These are phyloP conservation scores for Euzophera pinguis DNA, from an alignment of 2,888 invertebrate genomes.

Conservation along the genomic window DNA sequence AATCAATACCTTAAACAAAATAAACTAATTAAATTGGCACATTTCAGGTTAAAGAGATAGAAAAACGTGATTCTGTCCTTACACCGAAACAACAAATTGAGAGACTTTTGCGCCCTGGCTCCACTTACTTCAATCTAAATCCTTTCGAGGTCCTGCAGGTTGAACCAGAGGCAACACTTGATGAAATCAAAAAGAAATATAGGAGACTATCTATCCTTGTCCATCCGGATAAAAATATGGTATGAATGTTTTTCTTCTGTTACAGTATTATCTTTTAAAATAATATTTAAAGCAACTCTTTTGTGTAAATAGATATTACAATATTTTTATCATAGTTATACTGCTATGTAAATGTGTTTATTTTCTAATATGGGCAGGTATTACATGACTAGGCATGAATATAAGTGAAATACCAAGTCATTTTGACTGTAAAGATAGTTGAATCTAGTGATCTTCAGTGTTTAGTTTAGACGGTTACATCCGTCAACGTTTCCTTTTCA, in stretches of 20 bases:
- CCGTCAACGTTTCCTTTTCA: constrained; percentile 78
- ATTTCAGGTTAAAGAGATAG: constrained; percentile 97
- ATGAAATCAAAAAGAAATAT: constrained; percentile 98
- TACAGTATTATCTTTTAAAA: not conserved
- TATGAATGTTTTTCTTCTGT: constrained; percentile 31
- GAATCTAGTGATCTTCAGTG: constrained; percentile 23
- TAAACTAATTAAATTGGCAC: too few relatives aligned
- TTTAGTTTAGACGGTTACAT: constrained; percentile 70
- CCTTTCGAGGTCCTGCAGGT: constrained; percentile 96
- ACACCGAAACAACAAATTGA: constrained; percentile 99
- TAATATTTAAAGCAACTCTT: too few relatives aligned
- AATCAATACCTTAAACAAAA: too few relatives aligned
- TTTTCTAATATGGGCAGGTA: too few relatives aligned
- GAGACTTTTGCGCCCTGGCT: constrained; percentile 95
- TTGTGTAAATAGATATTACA: too few relatives aligned
- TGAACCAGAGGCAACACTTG: constrained; percentile 92
- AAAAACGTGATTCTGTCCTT: constrained; percentile 97
- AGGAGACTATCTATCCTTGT: constrained; percentile 97
- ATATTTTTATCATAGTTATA: too few relatives aligned
- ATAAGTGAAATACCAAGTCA: too few relatives aligned
- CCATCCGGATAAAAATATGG: constrained; percentile 98
- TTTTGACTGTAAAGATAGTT: not conserved
- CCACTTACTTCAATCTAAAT: constrained; percentile 99
- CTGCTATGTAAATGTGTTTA: too few relatives aligned
- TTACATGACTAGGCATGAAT: too few relatives aligned